Percentiles rank a stretch among this genome's conserved stretches.
Conservation (phyloP, 37 sponge, comb jelly and placozoan genomes). For the Halichondria panicea region DNA sequence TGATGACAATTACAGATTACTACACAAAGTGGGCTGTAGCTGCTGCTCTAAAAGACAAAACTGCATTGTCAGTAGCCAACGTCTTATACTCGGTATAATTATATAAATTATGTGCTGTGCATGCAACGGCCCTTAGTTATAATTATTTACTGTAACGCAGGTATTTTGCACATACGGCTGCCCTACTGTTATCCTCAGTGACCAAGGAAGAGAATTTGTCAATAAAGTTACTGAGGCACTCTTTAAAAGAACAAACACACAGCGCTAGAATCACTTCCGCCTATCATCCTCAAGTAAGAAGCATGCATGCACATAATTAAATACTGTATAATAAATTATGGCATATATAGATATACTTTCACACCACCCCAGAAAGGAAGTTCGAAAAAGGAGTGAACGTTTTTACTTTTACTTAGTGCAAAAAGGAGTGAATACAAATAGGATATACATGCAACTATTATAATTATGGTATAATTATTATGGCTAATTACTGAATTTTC, state of each 20-base stretch:
- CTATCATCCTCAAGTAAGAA: slow-evolving; percentile 53
- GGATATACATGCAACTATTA: too few species aligned
- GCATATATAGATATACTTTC: slow-evolving; percentile 1
- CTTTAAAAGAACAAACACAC: slow-evolving; percentile 12
- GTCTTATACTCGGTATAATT: slow-evolving; percentile 19
- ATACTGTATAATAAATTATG: not conserved
- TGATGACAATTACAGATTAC: slow-evolving; percentile 34
- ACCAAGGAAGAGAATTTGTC: slow-evolving; percentile 58
- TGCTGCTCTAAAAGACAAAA: slow-evolving; percentile 34
- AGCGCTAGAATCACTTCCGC: slow-evolving; percentile 30
- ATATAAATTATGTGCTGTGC: not conserved
- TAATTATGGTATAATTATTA: too few species aligned
- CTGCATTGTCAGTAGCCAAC: slow-evolving; percentile 17
- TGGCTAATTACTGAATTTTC: too few species aligned
- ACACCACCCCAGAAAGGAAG: too few species aligned
- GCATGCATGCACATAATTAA: not conserved
- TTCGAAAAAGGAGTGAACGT: too few species aligned
- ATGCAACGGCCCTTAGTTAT: not conserved
- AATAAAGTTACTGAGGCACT: slow-evolving; percentile 13
- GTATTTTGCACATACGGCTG: slow-evolving; percentile 23
- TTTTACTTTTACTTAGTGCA: too few species aligned
- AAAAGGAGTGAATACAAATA: too few species aligned
- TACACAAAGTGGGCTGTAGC: slow-evolving; percentile 62
- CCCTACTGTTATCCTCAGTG: slow-evolving; percentile 16
- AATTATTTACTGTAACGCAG: not conserved